phyloP scores from a whole-genome alignment of 2,888 invertebrate genomes.

The Pterobdella sp. region DNA sequence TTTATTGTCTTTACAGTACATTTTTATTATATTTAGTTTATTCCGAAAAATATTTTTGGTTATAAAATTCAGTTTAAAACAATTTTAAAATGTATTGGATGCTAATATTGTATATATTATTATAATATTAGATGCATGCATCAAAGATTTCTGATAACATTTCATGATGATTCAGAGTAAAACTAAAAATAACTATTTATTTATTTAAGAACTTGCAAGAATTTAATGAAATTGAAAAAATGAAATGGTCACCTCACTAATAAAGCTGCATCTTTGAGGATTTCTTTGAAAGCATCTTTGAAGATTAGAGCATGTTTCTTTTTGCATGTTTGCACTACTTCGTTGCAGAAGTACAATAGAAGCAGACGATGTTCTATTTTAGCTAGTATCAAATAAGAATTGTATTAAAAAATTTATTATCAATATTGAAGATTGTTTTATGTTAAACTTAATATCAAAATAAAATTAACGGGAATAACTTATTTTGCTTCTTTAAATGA shows the following conservation, averaged over 20 bases:
- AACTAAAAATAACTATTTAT: too few relatives aligned
- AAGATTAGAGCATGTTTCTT: slow-evolving; percentile 65
- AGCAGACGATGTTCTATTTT: slow-evolving; percentile 77
- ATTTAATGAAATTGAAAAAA: too few relatives aligned
- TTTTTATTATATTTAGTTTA: too few relatives aligned
- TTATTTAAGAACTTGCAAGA: too few relatives aligned
- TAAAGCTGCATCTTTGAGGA: slow-evolving; percentile 80
- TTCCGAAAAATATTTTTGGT: too few relatives aligned
- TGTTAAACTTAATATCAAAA: not conserved
- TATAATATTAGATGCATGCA: not conserved
- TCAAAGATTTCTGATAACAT: too few relatives aligned
- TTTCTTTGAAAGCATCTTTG: slow-evolving; percentile 84
- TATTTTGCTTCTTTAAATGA: not conserved
- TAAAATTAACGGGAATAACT: not conserved
- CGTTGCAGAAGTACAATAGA: slow-evolving; percentile 87
- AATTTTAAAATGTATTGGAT: too few relatives aligned
- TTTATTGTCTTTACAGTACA: too few relatives aligned
- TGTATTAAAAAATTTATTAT: slow-evolving; percentile 2
- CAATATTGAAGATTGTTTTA: not conserved
- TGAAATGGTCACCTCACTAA: slow-evolving; percentile 47
- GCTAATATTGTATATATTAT: not conserved
- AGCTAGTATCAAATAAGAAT: slow-evolving; percentile 53
- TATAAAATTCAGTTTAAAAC: too few relatives aligned
- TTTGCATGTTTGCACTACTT: slow-evolving; percentile 92
- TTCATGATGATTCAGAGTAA: too few relatives aligned